Base-by-base conservation (phyloP, 2,113 vertebrate genomes). In the Setophaga coronata region DNA sequence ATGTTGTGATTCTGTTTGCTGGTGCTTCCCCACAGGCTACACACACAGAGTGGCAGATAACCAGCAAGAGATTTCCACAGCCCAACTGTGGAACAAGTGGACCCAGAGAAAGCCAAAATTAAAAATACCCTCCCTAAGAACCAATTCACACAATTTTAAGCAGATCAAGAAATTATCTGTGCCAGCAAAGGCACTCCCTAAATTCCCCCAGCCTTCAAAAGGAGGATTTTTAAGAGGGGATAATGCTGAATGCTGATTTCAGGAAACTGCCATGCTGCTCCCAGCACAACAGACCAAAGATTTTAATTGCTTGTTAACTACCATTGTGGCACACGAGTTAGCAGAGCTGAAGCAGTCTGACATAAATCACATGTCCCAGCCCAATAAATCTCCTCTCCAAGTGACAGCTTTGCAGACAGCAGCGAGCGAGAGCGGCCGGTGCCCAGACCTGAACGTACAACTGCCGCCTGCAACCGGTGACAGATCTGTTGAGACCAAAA, bases 401-500 rank as follows among this genome's bases (percentile, higher is more conserved):
- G 47, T 85, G 96, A 95, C 97, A 97, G 95, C 91, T 97, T 84
- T 88, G 93, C 92, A 96, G 96, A 87, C 92, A 96, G 92, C 96
- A 67, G 92, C 28, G 60, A 92, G 38, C 45, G 40, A 73, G 92
- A 87, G 95, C 45, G 84, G 95, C 92, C 96, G 29, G 6, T 42
- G 89, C 85, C 14, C 93, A 90, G 92, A 56, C 91, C 95, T 50
- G 87, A 40, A 8, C 82, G 65, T 84, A n/a, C 69, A 53, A 90
- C 86, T 54, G 74, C 94, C 10, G 97, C 90, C 94, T 96, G 95
- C 43, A 92, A 53, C 24, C 58, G 4, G 51, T 92, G 97, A 95
- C 87, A 83, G 95, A 96, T 91, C 96, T 95, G 97, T 72, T 97
- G 98, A 98, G 98, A 98, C 97, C 98, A 96, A 97, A 98, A 97